Percentiles rank a stretch among this genome's conserved stretches.
These are phyloP conservation scores for Falco berigora DNA, from an alignment of 2,797 vertebrate genomes.

Conservation along the genomic window DNA sequence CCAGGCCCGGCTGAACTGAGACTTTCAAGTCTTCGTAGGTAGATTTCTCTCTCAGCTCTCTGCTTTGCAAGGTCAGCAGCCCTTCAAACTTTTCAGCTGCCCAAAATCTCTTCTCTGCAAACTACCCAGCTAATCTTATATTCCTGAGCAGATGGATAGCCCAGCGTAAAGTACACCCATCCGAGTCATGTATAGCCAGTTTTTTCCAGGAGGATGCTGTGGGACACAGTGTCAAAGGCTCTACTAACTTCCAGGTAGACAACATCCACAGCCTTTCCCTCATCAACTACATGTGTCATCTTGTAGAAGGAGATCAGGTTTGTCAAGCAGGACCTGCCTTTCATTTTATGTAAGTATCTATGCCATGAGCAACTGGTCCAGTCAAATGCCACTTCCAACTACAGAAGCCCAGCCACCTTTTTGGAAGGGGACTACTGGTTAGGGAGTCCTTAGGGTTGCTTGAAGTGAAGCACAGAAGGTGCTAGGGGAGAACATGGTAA, in stretches of 20 bases:
- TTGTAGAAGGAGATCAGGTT: too few species aligned
- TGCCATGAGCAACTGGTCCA: not conserved
- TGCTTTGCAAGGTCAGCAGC: not conserved
- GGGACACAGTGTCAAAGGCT: too few species aligned
- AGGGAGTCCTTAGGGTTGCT: not conserved
- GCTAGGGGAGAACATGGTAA: not conserved
- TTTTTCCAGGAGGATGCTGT: too few species aligned
- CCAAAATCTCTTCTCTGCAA: not conserved
- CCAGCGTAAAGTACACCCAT: too few species aligned
- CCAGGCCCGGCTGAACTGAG: not conserved
- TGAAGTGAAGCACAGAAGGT: not conserved
- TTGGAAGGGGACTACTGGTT: not conserved
- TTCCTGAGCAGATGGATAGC: not conserved
- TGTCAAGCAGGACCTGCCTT: too few species aligned
- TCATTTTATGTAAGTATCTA: not conserved
- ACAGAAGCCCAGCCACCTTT: not conserved
- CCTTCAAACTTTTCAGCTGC: not conserved
- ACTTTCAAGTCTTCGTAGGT: not conserved
- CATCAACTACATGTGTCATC: too few species aligned
- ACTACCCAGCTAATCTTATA: not conserved
- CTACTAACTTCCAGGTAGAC: too few species aligned
- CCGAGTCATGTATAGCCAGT: too few species aligned
- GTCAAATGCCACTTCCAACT: not conserved
- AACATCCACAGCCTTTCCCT: too few species aligned
- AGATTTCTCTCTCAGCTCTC: not conserved